Evolutionary conservation across 1,140 invertebrate species (phyloP).

Genomic region (Saxidomus purpurata): DNA sequence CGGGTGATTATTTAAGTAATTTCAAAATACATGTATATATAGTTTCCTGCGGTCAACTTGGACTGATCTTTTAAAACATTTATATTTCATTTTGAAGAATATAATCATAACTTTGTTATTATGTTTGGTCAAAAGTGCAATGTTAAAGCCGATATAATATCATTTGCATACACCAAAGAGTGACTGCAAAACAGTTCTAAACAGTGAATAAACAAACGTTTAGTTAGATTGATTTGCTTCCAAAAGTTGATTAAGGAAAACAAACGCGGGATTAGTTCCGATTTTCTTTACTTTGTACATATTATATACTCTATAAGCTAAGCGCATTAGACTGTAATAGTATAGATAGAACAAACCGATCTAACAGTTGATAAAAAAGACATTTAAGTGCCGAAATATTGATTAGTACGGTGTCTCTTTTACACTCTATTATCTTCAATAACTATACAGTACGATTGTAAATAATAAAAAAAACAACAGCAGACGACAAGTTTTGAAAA

Average conservation of each 20-base stretch:
- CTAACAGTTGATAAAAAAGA: neutral
- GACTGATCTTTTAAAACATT: too few relatives aligned
- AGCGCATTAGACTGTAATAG: neutral
- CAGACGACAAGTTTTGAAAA: neutral
- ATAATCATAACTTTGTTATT: too few relatives aligned
- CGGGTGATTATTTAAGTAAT: too few relatives aligned
- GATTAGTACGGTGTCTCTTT: neutral
- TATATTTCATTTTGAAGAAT: too few relatives aligned
- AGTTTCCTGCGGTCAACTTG: too few relatives aligned
- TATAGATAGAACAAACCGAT: neutral
- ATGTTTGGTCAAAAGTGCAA: neutral
- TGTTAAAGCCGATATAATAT: neutral
- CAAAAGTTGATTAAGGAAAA: neutral
- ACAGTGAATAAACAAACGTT: neutral
- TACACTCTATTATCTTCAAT: neutral
- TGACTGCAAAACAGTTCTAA: neutral
- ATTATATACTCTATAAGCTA: neutral
- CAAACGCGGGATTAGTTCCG: neutral
- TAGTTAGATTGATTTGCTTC: neutral
- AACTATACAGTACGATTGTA: neutral
- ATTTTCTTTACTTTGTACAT: neutral
- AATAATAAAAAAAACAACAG: neutral
- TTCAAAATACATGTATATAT: too few relatives aligned
- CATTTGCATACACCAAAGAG: neutral
- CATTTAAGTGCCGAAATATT: neutral